These are phyloP conservation scores for Odontesthes bonariensis DNA, from an alignment of 2,113 vertebrate genomes.

Conservation along the genomic window DNA sequence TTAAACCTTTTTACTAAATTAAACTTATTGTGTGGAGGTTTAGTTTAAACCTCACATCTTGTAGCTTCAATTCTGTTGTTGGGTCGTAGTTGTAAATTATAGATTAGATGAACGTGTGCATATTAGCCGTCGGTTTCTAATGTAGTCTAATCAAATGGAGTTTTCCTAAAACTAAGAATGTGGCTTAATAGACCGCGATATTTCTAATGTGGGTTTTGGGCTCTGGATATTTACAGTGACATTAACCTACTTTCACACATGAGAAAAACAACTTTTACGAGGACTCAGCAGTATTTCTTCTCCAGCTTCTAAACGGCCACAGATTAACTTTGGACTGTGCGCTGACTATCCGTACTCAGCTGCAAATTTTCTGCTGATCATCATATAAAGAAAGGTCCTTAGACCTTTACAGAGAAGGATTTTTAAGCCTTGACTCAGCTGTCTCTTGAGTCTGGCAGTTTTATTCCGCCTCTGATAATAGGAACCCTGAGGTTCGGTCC, in stretches of 20 bases:
- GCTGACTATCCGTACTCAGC: conserved; percentile 20
- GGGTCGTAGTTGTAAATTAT: neutral
- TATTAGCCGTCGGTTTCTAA: neutral
- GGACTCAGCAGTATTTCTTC: conserved; percentile 1
- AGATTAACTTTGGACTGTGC: conserved; percentile 59
- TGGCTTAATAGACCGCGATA: neutral
- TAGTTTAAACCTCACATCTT: neutral
- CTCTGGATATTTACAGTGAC: conserved; percentile 33
- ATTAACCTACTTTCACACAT: conserved; percentile 45
- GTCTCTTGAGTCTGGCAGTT: conserved; percentile 13
- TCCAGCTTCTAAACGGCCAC: conserved; percentile 30
- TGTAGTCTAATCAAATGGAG: neutral
- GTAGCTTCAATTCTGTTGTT: neutral
- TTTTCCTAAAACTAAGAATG: neutral
- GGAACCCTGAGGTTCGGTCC: conserved; percentile 13
- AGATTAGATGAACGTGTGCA: neutral
- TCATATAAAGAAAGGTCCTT: conserved; percentile 13
- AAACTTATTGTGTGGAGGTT: neutral
- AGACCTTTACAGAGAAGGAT: conserved; percentile 2
- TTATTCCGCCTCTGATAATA: conserved; percentile 13
- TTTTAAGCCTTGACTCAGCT: neutral
- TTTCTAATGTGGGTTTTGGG: neutral
- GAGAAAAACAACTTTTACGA: conserved; percentile 44
- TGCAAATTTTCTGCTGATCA: conserved; percentile 20
- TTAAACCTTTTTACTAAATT: neutral